These are phyloP conservation scores for Ciona savignyi DNA, from an alignment of 23 tunicate genomes.

Conservation along the genomic window DNA sequence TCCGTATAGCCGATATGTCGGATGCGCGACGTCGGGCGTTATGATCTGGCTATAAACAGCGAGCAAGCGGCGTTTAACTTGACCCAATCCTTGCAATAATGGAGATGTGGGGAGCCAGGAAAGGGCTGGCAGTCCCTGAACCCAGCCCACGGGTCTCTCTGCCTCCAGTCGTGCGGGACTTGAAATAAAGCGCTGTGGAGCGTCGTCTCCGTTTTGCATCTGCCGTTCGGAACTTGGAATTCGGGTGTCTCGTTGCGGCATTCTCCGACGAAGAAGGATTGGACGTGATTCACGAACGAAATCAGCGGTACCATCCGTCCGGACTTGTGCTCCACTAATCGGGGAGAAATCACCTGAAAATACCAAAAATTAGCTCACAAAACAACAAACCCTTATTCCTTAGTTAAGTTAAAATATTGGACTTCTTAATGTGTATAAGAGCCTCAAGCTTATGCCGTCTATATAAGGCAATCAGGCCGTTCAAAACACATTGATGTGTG, in stretches of 20 bases:
- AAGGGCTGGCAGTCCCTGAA: background rate
- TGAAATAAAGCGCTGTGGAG: background rate
- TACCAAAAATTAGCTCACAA: too few relatives aligned
- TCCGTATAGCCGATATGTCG: too few relatives aligned
- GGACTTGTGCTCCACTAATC: slow-evolving; percentile 4
- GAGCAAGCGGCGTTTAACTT: slow-evolving; percentile 20
- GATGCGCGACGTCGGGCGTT: too few relatives aligned
- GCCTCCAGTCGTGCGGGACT: background rate
- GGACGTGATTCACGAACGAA: background rate
- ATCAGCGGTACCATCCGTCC: slow-evolving; percentile 2
- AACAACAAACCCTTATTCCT: too few relatives aligned
- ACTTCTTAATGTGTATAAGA: too few relatives aligned
- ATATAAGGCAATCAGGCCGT: too few relatives aligned
- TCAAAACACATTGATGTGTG: too few relatives aligned
- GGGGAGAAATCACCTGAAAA: background rate
- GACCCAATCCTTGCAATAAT: slow-evolving; percentile 37
- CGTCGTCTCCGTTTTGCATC: background rate
- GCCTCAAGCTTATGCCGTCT: too few relatives aligned
- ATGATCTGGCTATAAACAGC: slow-evolving; percentile 13
- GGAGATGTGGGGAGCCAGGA: background rate
- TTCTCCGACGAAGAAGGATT: slow-evolving; percentile 11
- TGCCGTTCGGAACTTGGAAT: background rate
- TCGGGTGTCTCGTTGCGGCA: background rate
- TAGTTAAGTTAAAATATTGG: too few relatives aligned
- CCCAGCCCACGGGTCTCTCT: background rate